These are phyloP conservation scores for Torymus aiolomorphi DNA, from an alignment of 2,888 invertebrate genomes.

Conservation along the genomic window DNA sequence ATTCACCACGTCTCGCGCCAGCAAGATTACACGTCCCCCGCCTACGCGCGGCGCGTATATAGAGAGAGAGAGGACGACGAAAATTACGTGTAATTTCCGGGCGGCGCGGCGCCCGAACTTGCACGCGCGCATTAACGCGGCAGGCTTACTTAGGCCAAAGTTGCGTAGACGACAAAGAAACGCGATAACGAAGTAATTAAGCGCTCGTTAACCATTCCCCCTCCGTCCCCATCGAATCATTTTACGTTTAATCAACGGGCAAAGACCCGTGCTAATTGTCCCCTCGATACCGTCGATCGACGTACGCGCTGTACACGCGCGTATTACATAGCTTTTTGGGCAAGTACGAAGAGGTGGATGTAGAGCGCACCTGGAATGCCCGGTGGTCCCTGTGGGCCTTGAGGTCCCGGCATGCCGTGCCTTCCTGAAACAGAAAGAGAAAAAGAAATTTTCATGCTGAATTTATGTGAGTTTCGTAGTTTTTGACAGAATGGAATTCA, in stretches of 20 bases:
- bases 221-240: slow-evolving; percentile 53
- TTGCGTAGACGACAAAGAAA: slow-evolving; percentile 55
- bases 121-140: slow-evolving; percentile 48
- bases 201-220: slow-evolving; percentile 57
- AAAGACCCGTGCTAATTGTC: slow-evolving; percentile 60
- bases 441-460: too few relatives aligned
- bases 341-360: neutral
- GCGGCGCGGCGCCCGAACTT: too few relatives aligned
- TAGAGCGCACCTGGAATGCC: slow-evolving; percentile 60
- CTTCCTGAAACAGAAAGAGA: slow-evolving; percentile 77
- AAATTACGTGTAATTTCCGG: slow-evolving; percentile 55
- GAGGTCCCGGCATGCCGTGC: slow-evolving; percentile 82
- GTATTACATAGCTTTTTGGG: too few relatives aligned
- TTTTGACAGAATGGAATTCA: too few relatives aligned
- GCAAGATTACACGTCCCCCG: neutral
- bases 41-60: neutral
- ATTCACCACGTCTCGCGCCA: too few relatives aligned
- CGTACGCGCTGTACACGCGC: neutral
- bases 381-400: slow-evolving; percentile 83
- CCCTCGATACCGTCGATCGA: slow-evolving; percentile 21
- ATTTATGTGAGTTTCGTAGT: too few relatives aligned
- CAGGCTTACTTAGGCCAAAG: slow-evolving; percentile 37
- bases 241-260: slow-evolving; percentile 63
- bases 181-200: slow-evolving; percentile 63
- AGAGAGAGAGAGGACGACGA: neutral